Base-by-base conservation (phyloP, 2,888 invertebrate genomes). In the Argynnis bischoffii region DNA sequence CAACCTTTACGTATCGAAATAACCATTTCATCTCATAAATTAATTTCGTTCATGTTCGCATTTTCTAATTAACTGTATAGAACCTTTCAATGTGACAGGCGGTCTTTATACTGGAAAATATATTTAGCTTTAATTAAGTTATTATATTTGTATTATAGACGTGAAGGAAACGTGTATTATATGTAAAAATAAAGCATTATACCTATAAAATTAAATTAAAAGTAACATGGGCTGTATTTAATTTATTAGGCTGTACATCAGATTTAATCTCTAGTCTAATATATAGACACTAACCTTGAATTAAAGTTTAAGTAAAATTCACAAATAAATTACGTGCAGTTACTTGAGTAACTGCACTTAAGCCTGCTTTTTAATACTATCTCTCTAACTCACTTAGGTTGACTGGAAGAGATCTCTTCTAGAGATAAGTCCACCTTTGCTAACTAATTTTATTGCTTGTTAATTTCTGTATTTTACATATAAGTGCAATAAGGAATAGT, bases 61-160 rank as follows among this genome's bases (percentile, higher is more conserved):
- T 57, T 69, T 65, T 68, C 63, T 67, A 68, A 70, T 67, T 70
- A 68, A 63, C 54, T 65, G 65, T 65, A 54, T 57, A 56, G 55
- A 64, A 55, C 67, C 67, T 57, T 67, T 63, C 51, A 56, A 55
- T 46, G 26, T 59, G 67, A 67, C 31, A 53, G 56, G 63, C 63
- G 41, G 55, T 61, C 41, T 50, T 35, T 64, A 56, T 57, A 57
- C 55, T 48, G 14, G 21, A 55, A 64, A 48, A 64, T 64, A 55
- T 48, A 47, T 56, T 56, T 56, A 50, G 55, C 56, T 56, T 64
- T 64, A 64, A 64, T 64, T 64, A 64, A 50, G 56, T 14, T 56
- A 31, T 56, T 64, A 21, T 21, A 56, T 51, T 53, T 61, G 53
- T 53, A 35, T 51, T 18, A 61, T 14, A 61, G 48, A 51, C 50